A percentile compares a stretch with the other conserved stretches of the same genome.
Evolutionary conservation across 35 echinoderm and acorn worm genomes (phyloP).

Genomic region (Patiria miniata): DNA sequence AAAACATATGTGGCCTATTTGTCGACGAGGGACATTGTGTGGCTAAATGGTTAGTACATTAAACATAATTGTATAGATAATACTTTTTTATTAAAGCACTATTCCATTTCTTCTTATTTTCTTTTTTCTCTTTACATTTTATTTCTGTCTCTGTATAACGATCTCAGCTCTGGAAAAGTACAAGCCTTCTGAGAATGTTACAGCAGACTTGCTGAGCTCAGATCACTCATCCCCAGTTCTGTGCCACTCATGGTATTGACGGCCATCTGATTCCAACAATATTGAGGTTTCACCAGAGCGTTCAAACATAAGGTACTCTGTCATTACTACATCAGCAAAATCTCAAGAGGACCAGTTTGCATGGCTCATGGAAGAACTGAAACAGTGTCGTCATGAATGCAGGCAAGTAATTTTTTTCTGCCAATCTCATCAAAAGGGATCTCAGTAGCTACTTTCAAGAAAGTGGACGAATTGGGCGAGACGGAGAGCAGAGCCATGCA

Average conservation of each 20-base stretch:
- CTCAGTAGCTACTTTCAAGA: not conserved
- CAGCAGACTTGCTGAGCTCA: not conserved
- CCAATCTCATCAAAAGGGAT: not conserved
- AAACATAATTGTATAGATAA: no score
- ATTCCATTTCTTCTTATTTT: no score
- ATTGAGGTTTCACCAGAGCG: not conserved
- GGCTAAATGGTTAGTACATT: conserved; percentile 10
- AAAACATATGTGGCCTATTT: not conserved
- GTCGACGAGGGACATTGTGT: conserved; percentile 1
- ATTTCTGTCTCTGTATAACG: not conserved
- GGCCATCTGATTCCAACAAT: not conserved
- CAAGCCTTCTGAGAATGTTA: not conserved
- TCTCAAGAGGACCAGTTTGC: not conserved
- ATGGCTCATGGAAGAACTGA: not conserved
- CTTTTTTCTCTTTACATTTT: not conserved
- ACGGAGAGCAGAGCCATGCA: not conserved
- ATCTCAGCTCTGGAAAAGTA: not conserved
- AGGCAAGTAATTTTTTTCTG: not conserved
- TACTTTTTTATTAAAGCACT: no score
- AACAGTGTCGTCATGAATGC: not conserved
- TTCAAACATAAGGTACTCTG: not conserved
- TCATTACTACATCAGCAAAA: not conserved
- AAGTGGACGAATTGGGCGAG: not conserved
- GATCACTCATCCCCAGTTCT: not conserved
- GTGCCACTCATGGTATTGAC: not conserved